phyloP scores from a whole-genome alignment of 2,113 vertebrate species.

The Amblyornis subalaris region DNA sequence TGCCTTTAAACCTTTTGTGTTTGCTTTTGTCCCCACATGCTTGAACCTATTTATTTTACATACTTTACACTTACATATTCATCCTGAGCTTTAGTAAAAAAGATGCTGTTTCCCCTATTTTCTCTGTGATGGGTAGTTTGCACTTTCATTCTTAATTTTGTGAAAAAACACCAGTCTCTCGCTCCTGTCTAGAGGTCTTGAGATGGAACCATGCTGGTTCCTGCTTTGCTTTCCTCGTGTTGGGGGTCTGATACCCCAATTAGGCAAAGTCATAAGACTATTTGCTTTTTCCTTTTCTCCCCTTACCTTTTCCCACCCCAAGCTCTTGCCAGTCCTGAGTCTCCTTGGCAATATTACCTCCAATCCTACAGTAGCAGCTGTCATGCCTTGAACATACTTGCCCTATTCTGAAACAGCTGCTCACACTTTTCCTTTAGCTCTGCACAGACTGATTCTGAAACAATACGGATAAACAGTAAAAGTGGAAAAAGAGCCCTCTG shows the following conservation, averaged over 20 bases:
- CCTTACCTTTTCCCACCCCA: neutral
- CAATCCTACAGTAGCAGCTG: neutral
- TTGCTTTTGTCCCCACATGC: neutral
- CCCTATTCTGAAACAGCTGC: neutral
- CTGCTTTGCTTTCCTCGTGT: neutral
- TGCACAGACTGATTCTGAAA: neutral
- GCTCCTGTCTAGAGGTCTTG: neutral
- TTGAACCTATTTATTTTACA: neutral
- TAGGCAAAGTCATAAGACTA: neutral
- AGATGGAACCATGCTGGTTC: neutral
- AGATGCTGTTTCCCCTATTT: neutral
- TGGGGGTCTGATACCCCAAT: fast-evolving
- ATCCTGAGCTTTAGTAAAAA: neutral
- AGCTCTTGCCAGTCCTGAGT: neutral
- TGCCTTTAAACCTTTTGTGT: neutral
- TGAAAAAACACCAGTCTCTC: neutral
- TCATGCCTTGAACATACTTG: neutral
- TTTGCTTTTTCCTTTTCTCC: neutral
- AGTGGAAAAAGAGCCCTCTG: neutral
- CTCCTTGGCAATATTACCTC: neutral
- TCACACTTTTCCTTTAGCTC: neutral
- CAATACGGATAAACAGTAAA: neutral
- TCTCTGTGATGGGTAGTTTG: neutral
- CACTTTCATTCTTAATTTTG: neutral
- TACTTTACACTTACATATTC: neutral